phyloP scores from a whole-genome alignment of 2,797 vertebrate species.

The Rhabdophis nuchalis region DNA sequence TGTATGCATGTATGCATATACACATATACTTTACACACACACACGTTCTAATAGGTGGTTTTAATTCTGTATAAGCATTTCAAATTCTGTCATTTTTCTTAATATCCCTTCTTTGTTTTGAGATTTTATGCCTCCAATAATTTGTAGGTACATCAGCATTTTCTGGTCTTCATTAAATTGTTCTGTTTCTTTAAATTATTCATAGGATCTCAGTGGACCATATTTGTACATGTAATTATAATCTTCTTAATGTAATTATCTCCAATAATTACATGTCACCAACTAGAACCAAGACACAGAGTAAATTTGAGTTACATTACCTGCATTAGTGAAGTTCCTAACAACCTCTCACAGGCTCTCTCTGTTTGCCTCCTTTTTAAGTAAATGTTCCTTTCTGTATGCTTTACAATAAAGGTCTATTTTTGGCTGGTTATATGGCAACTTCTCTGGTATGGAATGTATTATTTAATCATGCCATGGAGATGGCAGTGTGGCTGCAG shows the following conservation, averaged over 20 bases:
- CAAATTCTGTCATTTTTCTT: not conserved
- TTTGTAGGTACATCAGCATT: not conserved
- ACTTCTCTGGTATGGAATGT: not conserved
- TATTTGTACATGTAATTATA: not conserved
- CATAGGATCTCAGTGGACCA: not conserved
- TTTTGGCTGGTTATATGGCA: not conserved
- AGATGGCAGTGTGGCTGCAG: not conserved
- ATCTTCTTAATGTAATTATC: not conserved
- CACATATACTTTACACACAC: too few relatives aligned
- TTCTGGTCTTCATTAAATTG: not conserved
- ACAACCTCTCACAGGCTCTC: not conserved
- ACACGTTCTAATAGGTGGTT: not conserved
- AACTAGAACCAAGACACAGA: not conserved
- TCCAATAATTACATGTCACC: not conserved
- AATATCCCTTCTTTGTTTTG: not conserved
- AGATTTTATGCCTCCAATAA: not conserved
- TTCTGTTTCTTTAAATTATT: not conserved
- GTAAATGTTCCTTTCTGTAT: not conserved
- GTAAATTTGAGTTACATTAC: not conserved
- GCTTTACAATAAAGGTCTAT: not conserved
- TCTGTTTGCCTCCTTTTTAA: not conserved
- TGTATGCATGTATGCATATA: too few relatives aligned
- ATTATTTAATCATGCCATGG: not conserved
- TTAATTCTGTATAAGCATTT: not conserved
- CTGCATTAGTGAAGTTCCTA: not conserved